phyloP scores from a whole-genome alignment of 2,113 vertebrate genomes.

The Sclerurus mexicanus region DNA sequence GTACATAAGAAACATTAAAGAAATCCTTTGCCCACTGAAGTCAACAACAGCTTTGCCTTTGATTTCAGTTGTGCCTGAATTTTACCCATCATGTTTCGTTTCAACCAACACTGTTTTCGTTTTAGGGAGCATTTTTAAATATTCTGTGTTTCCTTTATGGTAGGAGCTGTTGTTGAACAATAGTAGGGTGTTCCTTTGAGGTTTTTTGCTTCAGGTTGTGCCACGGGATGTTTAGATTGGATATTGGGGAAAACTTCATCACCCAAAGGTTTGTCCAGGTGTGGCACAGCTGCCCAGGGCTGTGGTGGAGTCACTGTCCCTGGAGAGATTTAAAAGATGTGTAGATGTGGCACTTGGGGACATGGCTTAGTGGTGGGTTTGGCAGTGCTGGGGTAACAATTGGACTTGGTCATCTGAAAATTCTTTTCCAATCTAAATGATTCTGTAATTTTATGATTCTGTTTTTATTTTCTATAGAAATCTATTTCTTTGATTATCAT shows the following conservation, averaged over 20 bases:
- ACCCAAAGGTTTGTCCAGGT: background rate
- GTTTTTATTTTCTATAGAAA: background rate
- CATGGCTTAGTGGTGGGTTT: background rate
- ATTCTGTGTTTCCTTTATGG: background rate
- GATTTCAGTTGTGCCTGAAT: background rate
- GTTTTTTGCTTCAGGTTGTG: background rate
- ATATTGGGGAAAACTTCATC: background rate
- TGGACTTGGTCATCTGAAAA: background rate
- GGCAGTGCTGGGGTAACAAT: background rate
- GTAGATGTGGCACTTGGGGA: background rate
- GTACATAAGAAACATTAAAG: background rate
- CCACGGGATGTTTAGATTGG: background rate
- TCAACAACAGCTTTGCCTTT: background rate
- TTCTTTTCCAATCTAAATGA: background rate
- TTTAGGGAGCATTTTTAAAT: background rate
- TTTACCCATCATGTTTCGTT: background rate
- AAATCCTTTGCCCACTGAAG: background rate
- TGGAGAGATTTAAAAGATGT: background rate
- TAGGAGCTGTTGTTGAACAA: background rate
- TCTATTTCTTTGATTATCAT: background rate
- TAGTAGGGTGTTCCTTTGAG: background rate
- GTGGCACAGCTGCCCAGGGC: background rate
- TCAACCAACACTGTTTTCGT: background rate
- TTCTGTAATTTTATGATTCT: background rate
- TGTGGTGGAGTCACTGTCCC: too few relatives aligned